Evolutionary conservation across 2,113 vertebrate species (phyloP).

Genomic region (Psammodynastes pulverulentus): DNA sequence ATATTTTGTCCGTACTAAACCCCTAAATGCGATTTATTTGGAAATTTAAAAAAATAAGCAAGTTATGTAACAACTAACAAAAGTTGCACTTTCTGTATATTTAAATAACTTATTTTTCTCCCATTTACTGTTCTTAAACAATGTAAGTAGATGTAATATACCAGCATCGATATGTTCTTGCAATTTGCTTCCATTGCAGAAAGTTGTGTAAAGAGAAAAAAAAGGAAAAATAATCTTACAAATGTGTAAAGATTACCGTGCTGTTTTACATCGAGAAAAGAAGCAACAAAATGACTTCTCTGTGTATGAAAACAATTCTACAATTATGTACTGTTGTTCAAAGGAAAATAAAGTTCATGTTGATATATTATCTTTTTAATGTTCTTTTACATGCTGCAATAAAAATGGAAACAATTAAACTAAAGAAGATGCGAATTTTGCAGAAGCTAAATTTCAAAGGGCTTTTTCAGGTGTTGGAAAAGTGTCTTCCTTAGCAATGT

Average conservation of each 20-base stretch:
- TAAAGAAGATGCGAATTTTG: neutral
- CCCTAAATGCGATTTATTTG: constrained; percentile 66
- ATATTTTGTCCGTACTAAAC: constrained; percentile 65
- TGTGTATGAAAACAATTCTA: constrained; percentile 93
- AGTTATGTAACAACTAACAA: constrained; percentile 92
- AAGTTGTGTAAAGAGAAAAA: constrained; percentile 81
- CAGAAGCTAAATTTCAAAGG: neutral
- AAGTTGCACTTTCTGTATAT: constrained; percentile 99
- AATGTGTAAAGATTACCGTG: constrained; percentile 93
- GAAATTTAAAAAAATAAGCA: constrained; percentile 67
- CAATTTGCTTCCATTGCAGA: constrained; percentile 85
- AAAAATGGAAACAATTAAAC: neutral
- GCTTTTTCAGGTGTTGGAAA: neutral
- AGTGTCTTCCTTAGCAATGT: neutral
- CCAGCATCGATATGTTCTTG: constrained; percentile 87
- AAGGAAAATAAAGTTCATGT: constrained; percentile 75
- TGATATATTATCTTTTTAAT: constrained; percentile 32
- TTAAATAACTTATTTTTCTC: constrained; percentile 99
- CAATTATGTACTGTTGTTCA: constrained; percentile 90
- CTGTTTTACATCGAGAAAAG: constrained; percentile 89
- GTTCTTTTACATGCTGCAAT: neutral
- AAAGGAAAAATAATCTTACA: constrained; percentile 48
- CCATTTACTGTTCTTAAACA: constrained; percentile 86
- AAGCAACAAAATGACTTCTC: constrained; percentile 88
- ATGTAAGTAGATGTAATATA: constrained; percentile 99